Conservation (phyloP, 2,888 invertebrate genomes). For the Orthosia gothica region DNA sequence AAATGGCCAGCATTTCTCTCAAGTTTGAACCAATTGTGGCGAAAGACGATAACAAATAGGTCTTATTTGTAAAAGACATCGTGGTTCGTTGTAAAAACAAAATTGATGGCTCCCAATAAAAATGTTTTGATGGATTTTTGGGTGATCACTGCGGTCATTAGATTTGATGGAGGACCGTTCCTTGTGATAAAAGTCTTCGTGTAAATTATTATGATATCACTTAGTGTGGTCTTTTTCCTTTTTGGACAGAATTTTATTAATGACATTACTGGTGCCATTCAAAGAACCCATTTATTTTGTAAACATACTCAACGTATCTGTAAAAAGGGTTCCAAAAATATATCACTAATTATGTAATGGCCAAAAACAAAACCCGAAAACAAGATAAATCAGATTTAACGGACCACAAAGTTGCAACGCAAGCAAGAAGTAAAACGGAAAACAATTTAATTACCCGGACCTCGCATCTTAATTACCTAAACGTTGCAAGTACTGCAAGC, state of each 20-base stretch:
- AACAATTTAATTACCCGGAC: conserved; percentile 54
- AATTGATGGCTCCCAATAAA: conserved; percentile 67
- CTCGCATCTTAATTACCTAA: conserved; percentile 59
- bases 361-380: conserved; percentile 9
- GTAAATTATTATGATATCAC: conserved; percentile 62
- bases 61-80: conserved; percentile 67
- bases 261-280: background rate
- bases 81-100: conserved; percentile 60
- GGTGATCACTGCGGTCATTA: conserved; percentile 65
- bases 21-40: conserved; percentile 65
- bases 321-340: background rate
- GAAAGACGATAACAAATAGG: conserved; percentile 65
- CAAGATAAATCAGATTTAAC: conserved; percentile 44
- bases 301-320: background rate
- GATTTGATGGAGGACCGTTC: conserved; percentile 56
- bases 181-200: conserved; percentile 57
- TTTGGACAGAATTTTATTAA: conserved; percentile 24
- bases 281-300: background rate
- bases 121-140: conserved; percentile 66
- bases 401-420: conserved; percentile 31
- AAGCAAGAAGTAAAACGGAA: conserved; percentile 53
- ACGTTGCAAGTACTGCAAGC: conserved; percentile 41
- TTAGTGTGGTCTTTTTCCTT: conserved; percentile 38
- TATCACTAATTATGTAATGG: conserved; percentile 10
- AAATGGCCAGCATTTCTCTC: conserved; percentile 66